Conservation (phyloP, 2,113 vertebrate species). For the Vidua macroura region DNA sequence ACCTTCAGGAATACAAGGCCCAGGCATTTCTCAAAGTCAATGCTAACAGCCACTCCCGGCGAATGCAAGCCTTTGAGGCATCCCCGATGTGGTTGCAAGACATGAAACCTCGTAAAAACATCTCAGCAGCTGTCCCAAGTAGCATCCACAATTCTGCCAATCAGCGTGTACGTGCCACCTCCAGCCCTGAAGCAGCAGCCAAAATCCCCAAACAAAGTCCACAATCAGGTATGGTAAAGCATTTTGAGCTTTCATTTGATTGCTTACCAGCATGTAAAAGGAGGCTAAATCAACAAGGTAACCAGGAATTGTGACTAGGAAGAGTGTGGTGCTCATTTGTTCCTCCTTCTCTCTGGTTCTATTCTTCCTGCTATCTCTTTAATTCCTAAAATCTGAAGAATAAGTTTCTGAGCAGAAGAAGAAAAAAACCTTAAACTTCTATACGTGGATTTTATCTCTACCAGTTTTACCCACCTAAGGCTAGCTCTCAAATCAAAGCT, state of each 20-base stretch:
- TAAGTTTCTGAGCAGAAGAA: background rate
- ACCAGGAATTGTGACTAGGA: conserved; percentile 30
- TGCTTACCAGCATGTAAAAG: conserved; percentile 33
- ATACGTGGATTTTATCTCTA: background rate
- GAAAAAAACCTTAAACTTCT: background rate
- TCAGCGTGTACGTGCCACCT: conserved; percentile 81
- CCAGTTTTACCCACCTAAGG: background rate
- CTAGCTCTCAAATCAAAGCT: background rate
- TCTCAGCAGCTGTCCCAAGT: conserved; percentile 76
- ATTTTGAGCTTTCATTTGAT: conserved; percentile 70
- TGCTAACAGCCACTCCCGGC: conserved; percentile 79
- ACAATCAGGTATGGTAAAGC: conserved; percentile 87
- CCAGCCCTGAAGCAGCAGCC: conserved; percentile 86
- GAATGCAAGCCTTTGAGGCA: conserved; percentile 87
- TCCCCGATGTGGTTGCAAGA: conserved; percentile 92
- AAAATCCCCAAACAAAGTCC: conserved; percentile 89
- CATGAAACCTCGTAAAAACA: conserved; percentile 86
- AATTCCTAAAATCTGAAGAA: background rate
- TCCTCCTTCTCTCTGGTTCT: background rate
- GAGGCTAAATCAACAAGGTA: conserved; percentile 20
- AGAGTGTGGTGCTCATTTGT: background rate
- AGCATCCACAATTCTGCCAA: conserved; percentile 79
- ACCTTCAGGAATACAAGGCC: conserved; percentile 91
- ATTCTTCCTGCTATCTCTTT: background rate
- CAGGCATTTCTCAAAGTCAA: conserved; percentile 91